These are phyloP conservation scores for Zoanthus sansibaricus DNA, from an alignment of 92 coral and sea anemone genomes.

Conservation along the genomic window DNA sequence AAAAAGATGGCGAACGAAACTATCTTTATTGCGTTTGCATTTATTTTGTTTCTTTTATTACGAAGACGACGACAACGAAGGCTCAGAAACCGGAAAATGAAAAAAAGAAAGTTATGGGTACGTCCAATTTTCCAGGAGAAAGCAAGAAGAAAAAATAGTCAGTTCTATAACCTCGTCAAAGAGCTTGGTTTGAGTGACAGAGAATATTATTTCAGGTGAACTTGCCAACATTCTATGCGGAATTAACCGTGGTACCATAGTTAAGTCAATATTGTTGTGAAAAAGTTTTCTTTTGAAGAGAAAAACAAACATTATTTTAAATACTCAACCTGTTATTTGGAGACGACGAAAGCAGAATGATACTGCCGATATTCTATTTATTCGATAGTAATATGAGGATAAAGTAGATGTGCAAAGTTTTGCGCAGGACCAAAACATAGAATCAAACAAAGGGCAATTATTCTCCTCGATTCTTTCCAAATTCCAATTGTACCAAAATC, in stretches of 20 bases:
- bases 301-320: neutral
- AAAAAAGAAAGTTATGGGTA: neutral
- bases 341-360: conserved; percentile 2
- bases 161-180: neutral
- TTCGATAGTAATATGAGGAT: neutral
- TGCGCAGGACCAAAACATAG: neutral
- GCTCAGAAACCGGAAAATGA: neutral
- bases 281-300: neutral
- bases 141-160: neutral
- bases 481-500: neutral
- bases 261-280: neutral
- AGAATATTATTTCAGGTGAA: neutral
- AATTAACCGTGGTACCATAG: neutral
- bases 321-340: conserved; percentile 5
- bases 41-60: neutral
- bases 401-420: conserved; percentile 6
- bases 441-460: neutral
- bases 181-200: neutral
- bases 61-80: neutral
- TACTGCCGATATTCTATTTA: neutral
- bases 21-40: neutral
- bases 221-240: neutral
- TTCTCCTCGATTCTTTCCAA: neutral
- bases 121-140: neutral
- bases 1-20: neutral